phyloP scores from a whole-genome alignment of 1,140 invertebrate genomes.

The Lamellibrachia luymesi region DNA sequence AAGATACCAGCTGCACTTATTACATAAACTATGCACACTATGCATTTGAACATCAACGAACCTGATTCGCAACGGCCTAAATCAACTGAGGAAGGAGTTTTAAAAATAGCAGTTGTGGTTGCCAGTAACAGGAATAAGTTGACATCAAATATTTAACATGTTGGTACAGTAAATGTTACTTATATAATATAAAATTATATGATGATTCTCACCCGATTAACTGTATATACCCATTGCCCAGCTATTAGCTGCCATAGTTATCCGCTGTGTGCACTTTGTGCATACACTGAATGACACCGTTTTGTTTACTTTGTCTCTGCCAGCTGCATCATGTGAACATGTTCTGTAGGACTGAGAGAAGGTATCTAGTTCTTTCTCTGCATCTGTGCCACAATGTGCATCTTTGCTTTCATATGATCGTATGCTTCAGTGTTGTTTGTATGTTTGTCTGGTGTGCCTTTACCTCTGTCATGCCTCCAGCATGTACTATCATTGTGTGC shows the following conservation, averaged over 20 bases:
- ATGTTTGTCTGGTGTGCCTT: not conserved
- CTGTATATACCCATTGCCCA: not conserved
- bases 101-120: not conserved
- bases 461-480: not conserved
- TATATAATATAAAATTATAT: not conserved
- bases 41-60: no score
- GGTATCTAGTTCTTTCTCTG: not conserved
- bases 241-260: not conserved
- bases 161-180: not conserved
- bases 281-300: not conserved
- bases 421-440: not conserved
- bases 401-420: not conserved
- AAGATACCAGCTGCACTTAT: no score
- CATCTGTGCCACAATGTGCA: not conserved
- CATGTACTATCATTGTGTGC: not conserved
- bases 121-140: not conserved
- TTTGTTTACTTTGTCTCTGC: not conserved
- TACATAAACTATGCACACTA: no score
- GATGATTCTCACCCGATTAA: not conserved
- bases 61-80: no score
- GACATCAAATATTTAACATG: not conserved
- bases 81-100: no score
- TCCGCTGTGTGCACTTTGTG: not conserved
- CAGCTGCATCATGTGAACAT: not conserved
- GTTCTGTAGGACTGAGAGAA: not conserved